Evolutionary conservation across 2,797 vertebrate genomes (phyloP).

Genomic region (Acanthornis magna): DNA sequence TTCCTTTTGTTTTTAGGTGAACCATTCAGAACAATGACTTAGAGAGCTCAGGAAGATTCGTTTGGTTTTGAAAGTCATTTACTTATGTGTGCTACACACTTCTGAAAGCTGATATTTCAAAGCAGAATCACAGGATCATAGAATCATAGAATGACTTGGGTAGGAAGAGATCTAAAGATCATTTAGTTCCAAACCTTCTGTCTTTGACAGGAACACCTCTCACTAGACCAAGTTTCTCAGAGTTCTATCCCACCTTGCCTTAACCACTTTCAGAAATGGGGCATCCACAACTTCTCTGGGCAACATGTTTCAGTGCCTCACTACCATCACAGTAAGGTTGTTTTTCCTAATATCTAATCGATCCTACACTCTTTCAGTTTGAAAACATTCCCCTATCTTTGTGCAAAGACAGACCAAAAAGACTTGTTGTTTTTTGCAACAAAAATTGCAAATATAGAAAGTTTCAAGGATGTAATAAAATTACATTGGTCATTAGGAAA

Average conservation of each 20-base stretch:
- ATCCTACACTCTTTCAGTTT: not conserved
- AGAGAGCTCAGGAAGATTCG: not conserved
- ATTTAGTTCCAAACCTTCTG: not conserved
- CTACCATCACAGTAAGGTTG: no score
- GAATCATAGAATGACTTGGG: not conserved
- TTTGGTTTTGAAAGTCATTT: not conserved
- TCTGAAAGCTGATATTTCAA: not conserved
- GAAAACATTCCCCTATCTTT: not conserved
- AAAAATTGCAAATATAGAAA: not conserved
- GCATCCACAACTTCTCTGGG: no score
- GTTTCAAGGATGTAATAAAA: not conserved
- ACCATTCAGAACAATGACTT: not conserved
- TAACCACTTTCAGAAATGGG: not conserved
- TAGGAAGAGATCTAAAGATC: not conserved
- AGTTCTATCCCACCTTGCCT: not conserved
- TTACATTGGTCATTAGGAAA: not conserved
- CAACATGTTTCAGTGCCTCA: not conserved
- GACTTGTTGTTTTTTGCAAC: not conserved
- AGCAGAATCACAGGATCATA: not conserved
- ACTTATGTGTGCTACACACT: not conserved
- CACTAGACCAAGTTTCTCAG: not conserved
- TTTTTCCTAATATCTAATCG: not conserved
- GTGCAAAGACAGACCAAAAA: not conserved
- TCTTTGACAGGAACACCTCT: not conserved
- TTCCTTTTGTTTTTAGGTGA: not conserved